These are phyloP conservation scores for Melieria crassipennis DNA, from an alignment of 2,888 invertebrate species.

Conservation along the genomic window DNA sequence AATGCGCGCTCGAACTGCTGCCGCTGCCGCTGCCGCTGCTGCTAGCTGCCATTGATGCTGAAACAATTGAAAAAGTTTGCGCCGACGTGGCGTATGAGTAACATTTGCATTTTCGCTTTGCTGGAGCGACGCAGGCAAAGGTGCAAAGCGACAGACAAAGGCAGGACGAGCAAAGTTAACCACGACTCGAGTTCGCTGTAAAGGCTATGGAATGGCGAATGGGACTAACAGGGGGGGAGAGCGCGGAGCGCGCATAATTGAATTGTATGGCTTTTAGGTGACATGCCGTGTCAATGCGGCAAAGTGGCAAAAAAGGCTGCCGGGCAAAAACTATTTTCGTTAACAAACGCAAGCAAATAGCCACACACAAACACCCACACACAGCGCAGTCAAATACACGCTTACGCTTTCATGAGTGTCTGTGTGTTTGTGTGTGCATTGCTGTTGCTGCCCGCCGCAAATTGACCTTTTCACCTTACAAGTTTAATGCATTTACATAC, in stretches of 20 bases:
- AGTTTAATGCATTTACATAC: not conserved
- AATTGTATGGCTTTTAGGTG: conserved; percentile 27
- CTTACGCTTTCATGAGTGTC: not conserved
- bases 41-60: too few relatives aligned
- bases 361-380: not conserved
- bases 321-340: not conserved
- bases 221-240: not conserved
- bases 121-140: not conserved
- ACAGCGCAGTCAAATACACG: not conserved
- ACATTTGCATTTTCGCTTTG: conserved; percentile 41
- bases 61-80: too few relatives aligned
- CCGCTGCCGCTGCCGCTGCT: too few relatives aligned
- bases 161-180: not conserved
- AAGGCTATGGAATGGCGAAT: not conserved
- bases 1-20: too few relatives aligned
- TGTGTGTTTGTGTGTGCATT: not conserved
- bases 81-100: conserved; percentile 49
- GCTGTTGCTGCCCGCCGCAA: conserved; percentile 18
- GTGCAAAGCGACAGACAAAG: conserved; percentile 1
- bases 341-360: not conserved
- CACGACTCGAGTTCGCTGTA: conserved; percentile 1
- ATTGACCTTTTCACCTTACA: conserved; percentile 21
- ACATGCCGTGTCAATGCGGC: not conserved
- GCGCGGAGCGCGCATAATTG: conserved; percentile 20
- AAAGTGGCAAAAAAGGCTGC: conserved; percentile 11